phyloP scores from a whole-genome alignment of 2,797 vertebrate genomes.

The Danio choprae region DNA sequence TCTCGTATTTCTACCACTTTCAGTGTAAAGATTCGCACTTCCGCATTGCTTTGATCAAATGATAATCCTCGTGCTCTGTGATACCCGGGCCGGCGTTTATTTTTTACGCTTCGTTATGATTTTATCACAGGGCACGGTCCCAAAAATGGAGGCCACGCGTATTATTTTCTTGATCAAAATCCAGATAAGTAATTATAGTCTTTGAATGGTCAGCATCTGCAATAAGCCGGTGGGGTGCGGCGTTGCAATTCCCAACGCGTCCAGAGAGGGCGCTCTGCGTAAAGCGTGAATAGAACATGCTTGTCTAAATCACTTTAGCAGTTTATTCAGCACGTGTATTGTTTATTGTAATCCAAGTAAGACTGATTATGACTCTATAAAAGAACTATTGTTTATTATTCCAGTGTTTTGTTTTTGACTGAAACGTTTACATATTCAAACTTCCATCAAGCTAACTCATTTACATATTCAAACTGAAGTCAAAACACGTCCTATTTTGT shows the following conservation, averaged over 20 bases:
- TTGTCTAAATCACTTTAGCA: neutral
- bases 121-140: neutral
- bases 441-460: neutral
- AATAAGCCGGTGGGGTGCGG: slow-evolving; percentile 48
- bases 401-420: neutral
- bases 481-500: no score
- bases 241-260: slow-evolving; percentile 12
- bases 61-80: slow-evolving; percentile 32
- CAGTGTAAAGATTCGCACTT: slow-evolving; percentile 26
- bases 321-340: slow-evolving; percentile 5
- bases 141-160: neutral
- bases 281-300: neutral
- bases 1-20: slow-evolving; percentile 28
- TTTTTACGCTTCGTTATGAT: neutral
- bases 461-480: no score
- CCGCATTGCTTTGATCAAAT: slow-evolving; percentile 35
- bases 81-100: neutral
- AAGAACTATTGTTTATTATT: neutral
- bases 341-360: neutral
- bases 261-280: slow-evolving; percentile 29
- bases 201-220: slow-evolving; percentile 25
- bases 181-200: neutral
- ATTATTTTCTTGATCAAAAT: slow-evolving; percentile 1
- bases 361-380: neutral
- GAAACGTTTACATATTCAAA: neutral